A percentile compares a stretch with the other conserved stretches of the same genome.
Evolutionary conservation across 2,888 invertebrate genomes (phyloP).

Genomic region (Lysandra bellargus): DNA sequence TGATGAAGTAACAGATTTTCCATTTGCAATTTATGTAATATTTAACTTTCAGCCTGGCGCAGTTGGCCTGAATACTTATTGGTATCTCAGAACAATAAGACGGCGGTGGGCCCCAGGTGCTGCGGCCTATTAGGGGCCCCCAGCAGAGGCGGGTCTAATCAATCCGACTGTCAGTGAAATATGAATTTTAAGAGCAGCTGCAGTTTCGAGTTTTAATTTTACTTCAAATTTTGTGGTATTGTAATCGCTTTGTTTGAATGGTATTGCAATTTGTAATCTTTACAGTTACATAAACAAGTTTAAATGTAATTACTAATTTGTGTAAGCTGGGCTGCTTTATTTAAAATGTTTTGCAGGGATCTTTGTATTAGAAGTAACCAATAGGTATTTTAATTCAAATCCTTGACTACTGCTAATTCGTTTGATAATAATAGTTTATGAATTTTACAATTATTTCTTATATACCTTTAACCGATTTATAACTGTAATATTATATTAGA

Average conservation of each 20-base stretch:
- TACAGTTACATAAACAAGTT: background rate
- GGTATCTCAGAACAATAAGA: conserved; percentile 1
- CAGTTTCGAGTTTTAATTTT: background rate
- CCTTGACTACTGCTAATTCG: no score
- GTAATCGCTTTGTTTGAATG: background rate
- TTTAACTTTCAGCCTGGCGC: background rate
- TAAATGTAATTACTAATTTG: no score
- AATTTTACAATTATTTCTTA: no score
- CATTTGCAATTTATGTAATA: background rate
- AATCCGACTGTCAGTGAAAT: conserved; percentile 16
- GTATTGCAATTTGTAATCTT: background rate
- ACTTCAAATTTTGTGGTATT: background rate
- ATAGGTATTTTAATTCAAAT: no score
- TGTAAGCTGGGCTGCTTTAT: no score
- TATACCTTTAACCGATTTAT: no score
- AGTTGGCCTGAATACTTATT: background rate
- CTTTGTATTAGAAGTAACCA: no score
- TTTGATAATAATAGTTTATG: no score
- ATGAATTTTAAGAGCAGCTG: conserved; percentile 5
- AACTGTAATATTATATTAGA: no score
- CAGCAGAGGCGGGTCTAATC: conserved; percentile 9
- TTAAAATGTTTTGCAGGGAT: no score
- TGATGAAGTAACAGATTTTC: background rate
- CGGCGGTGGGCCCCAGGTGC: background rate
- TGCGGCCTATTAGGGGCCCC: background rate